A percentile compares a stretch with the other conserved stretches of the same genome.
These are phyloP conservation scores for Platypus cylindrus DNA, from an alignment of 2,888 invertebrate genomes.

Conservation along the genomic window DNA sequence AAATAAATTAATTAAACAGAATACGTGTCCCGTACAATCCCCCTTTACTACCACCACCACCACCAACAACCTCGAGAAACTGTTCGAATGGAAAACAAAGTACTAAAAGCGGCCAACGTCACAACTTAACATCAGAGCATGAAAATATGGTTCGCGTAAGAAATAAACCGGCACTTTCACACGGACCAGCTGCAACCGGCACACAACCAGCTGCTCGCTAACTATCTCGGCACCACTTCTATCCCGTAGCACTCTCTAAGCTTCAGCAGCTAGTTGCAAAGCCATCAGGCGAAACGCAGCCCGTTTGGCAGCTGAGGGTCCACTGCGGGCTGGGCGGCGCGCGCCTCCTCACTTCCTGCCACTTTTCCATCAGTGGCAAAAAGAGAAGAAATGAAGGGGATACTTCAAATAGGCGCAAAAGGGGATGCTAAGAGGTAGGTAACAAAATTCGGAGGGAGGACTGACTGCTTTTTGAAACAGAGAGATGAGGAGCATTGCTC, in stretches of 20 bases:
- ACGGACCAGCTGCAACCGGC: constrained; percentile 6
- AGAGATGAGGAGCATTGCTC: not conserved
- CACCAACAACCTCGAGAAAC: no score
- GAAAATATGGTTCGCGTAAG: no score
- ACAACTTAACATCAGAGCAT: no score
- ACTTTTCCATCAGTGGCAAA: constrained; percentile 1
- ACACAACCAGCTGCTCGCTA: constrained; percentile 15
- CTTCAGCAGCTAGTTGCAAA: constrained; percentile 20
- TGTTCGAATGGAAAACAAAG: no score
- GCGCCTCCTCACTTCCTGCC: constrained; percentile 9
- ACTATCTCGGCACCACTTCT: constrained; percentile 14
- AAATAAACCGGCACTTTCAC: not conserved
- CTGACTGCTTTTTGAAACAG: no score
- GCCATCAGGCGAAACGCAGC: constrained; percentile 27
- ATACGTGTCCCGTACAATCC: no score
- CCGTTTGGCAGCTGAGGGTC: constrained; percentile 32
- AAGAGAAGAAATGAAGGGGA: constrained; percentile 9
- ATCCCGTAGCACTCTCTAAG: constrained; percentile 15
- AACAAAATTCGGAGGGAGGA: constrained; percentile 2
- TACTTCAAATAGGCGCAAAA: constrained; percentile 1
- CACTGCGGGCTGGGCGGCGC: constrained; percentile 29
- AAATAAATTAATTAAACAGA: no score
- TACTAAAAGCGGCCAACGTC: no score
- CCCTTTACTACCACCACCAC: no score
- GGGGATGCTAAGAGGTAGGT: constrained; percentile 9